phyloP scores from a whole-genome alignment of 2,888 invertebrate species.

The Acleris sparsana region DNA sequence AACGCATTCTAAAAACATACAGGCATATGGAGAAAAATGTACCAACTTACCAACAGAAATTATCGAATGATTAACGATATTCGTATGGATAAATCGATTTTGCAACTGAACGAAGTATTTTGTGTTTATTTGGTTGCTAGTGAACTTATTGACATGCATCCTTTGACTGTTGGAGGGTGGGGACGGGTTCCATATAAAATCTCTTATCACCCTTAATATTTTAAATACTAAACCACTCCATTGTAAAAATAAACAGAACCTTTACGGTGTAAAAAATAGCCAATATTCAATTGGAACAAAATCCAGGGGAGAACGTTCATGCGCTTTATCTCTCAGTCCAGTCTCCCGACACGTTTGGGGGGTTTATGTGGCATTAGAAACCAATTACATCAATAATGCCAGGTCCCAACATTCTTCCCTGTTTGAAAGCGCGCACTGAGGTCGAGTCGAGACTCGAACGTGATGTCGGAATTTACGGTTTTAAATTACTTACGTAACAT shows the following conservation, averaged over 20 bases:
- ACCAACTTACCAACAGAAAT: too few species aligned
- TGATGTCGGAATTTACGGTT: conserved; percentile 23
- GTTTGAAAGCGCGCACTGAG: conserved; percentile 7
- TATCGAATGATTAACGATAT: too few species aligned
- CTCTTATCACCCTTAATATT: too few species aligned
- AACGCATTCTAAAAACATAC: too few species aligned
- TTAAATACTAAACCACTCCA: not conserved
- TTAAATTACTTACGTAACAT: conserved; percentile 23
- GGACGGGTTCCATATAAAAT: too few species aligned
- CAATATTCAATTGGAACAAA: conserved; percentile 50
- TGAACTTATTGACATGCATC: too few species aligned
- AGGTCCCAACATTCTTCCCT: conserved; percentile 34
- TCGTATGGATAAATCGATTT: too few species aligned
- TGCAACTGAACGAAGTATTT: too few species aligned
- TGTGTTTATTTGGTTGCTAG: too few species aligned
- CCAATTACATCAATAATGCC: conserved; percentile 81
- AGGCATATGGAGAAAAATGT: too few species aligned
- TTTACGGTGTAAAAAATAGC: conserved; percentile 39
- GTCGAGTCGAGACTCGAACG: conserved; percentile 17
- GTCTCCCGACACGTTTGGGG: conserved; percentile 81
- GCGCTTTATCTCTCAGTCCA: conserved; percentile 80
- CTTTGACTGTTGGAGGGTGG: too few species aligned
- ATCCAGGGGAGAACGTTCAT: conserved; percentile 56
- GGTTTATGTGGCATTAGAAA: conserved; percentile 83
- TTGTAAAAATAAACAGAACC: conserved; percentile 1